These are phyloP conservation scores for Drosophila gaucha DNA, from an alignment of 2,888 invertebrate species.

Conservation along the genomic window DNA sequence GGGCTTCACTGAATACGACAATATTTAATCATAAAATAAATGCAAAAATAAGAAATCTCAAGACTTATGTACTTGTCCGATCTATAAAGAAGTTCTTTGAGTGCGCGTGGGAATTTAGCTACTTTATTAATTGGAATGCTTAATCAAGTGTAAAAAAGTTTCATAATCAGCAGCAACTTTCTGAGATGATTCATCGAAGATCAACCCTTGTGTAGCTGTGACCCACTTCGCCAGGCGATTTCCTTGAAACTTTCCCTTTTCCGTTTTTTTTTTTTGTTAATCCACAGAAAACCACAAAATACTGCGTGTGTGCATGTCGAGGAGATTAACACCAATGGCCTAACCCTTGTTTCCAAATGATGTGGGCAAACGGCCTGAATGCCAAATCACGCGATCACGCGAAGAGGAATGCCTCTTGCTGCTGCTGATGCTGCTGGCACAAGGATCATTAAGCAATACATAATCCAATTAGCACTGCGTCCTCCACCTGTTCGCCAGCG, in stretches of 20 bases:
- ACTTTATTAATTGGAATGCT: slow-evolving; percentile 56
- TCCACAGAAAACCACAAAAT: slow-evolving; percentile 45
- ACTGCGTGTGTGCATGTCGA: slow-evolving; percentile 35
- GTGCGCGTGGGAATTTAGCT: slow-evolving; percentile 63
- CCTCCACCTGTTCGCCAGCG: slow-evolving; percentile 64
- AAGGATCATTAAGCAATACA: slow-evolving; percentile 74
- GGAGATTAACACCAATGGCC: slow-evolving; percentile 49
- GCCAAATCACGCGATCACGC: slow-evolving; percentile 56
- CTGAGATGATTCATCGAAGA: slow-evolving; percentile 21
- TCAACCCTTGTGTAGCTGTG: slow-evolving; percentile 17
- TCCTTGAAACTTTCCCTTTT: slow-evolving; percentile 47
- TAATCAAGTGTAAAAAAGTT: slow-evolving; percentile 43
- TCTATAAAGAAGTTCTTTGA: slow-evolving; percentile 59
- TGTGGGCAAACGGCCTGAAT: slow-evolving; percentile 35
- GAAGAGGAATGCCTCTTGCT: slow-evolving; percentile 6
- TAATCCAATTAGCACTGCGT: slow-evolving; percentile 76
- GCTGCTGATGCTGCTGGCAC: slow-evolving; percentile 14
- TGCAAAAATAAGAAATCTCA: slow-evolving; percentile 37
- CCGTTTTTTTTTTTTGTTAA: slow-evolving; percentile 22
- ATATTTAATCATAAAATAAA: slow-evolving; percentile 73
- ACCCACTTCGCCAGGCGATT: slow-evolving; percentile 25
- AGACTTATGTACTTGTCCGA: slow-evolving; percentile 27
- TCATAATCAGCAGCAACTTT: neutral
- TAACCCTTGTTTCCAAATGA: slow-evolving; percentile 48
- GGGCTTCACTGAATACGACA: slow-evolving; percentile 67